phyloP scores from a whole-genome alignment of 2,113 vertebrate genomes.

The Pungitius pungitius region DNA sequence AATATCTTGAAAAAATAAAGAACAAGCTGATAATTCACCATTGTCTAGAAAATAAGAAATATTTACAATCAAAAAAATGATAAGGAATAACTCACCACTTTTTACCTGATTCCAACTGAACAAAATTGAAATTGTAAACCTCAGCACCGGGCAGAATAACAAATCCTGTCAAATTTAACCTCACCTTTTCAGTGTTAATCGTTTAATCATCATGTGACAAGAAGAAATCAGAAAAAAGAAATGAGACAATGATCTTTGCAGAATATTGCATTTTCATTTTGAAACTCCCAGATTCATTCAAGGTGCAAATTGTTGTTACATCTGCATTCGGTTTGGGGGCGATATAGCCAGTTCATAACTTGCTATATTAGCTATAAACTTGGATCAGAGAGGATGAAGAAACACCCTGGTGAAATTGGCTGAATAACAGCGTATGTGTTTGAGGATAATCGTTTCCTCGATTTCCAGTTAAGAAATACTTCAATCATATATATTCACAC shows the following conservation, averaged over 20 bases:
- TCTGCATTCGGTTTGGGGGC: conserved; percentile 35
- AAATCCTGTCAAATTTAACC: neutral
- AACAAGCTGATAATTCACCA: conserved; percentile 3
- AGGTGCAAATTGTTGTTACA: conserved; percentile 71
- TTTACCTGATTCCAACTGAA: neutral
- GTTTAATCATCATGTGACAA: conserved; percentile 23
- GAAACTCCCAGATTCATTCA: conserved; percentile 57
- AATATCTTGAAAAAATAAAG: neutral
- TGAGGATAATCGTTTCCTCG: neutral
- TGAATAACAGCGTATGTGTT: conserved; percentile 12
- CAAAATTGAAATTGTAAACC: neutral
- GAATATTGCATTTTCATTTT: conserved; percentile 51
- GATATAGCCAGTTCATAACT: conserved; percentile 60
- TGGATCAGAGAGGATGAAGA: conserved; percentile 32
- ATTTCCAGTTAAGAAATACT: neutral
- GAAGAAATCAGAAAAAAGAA: conserved; percentile 27
- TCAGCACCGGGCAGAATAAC: neutral
- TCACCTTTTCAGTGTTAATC: neutral
- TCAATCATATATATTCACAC: neutral
- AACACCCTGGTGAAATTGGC: conserved; percentile 8
- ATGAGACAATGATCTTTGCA: conserved; percentile 51
- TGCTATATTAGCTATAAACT: conserved; percentile 56
- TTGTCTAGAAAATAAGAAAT: conserved; percentile 1
- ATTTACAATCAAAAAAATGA: conserved; percentile 23
- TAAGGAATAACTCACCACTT: conserved; percentile 16